A percentile compares a stretch with the other conserved stretches of the same genome.
phyloP scores from a whole-genome alignment of 2,797 vertebrate genomes.

The Iguana delicatissima region DNA sequence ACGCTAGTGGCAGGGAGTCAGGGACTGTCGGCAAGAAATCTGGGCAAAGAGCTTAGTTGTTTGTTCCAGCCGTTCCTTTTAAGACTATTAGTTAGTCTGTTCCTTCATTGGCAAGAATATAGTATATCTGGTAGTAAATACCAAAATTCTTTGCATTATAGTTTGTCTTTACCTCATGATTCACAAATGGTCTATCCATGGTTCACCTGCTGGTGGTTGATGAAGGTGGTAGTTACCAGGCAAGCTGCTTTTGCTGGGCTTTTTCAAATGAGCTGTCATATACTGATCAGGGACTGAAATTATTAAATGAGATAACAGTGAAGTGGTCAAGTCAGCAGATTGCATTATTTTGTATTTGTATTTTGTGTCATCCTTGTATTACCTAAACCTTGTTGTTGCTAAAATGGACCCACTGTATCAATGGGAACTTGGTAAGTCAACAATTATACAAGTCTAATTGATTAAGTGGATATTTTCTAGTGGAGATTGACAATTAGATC shows the following conservation, averaged over 20 bases:
- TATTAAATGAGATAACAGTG: not conserved
- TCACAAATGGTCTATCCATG: not conserved
- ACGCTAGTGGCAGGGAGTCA: accelerated
- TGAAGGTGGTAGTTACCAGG: not conserved
- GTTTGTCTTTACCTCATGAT: not conserved
- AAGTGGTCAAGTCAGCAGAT: not conserved
- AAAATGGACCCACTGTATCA: no score
- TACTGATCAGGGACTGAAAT: not conserved
- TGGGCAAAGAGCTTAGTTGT: accelerated
- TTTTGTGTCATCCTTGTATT: no score
- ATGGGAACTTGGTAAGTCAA: no score
- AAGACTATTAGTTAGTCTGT: not conserved
- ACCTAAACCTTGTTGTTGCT: no score
- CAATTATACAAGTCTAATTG: no score
- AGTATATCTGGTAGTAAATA: slow-evolving; percentile 5
- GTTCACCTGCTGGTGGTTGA: not conserved
- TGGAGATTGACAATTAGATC: no score
- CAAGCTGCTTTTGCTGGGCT: not conserved
- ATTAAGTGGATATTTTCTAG: no score
- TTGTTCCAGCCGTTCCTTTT: not conserved
- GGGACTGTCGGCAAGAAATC: not conserved
- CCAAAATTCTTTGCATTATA: not conserved
- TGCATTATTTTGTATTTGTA: no score
- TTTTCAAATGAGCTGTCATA: not conserved
- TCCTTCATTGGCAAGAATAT: slow-evolving; percentile 10